Evolutionary conservation across 1,140 invertebrate species (phyloP), one percentile per base, ranked within the genome.

Genomic region (Anthonomus grandis): DNA sequence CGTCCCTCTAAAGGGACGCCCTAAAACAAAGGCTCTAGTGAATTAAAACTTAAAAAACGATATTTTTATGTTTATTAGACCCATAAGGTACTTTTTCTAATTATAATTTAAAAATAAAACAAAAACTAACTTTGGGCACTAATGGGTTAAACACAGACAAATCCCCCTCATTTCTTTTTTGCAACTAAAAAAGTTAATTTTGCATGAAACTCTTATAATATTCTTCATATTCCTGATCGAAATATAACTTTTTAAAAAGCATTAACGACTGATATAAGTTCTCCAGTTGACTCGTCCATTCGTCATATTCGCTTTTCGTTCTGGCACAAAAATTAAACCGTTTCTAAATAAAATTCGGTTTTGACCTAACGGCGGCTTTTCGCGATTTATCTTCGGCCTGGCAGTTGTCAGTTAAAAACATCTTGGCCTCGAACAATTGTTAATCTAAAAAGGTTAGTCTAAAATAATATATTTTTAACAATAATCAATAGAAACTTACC

Each of bases 341-440:
- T 23, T 24, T n/a, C 50, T 45, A 23, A 12, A 1, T 13, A 13
- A 48, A 49, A 10, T 57, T 45, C 9, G 36, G 45, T 18, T 42
- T 39, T 2, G 45, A 37, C 10, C 37, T 38, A 2, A 17, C 1
- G n/a, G 4, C 13, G 5, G n/a, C n/a, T n/a, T n/a, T n/a, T 21
- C 25, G 15, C 21, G 39, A n/a, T 10, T 4, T 38, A 21, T 23
- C n/a, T 1, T 18, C 5, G 60, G 46, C 5, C 52, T 49, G 6
- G 25, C 45, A 0, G 52, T 59, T 51, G 50, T 50, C 3, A 62
- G 19, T 8, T 55, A 34, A 23, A 62, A 62, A 10, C 17, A 34
- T 23, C 34, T 24, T 17, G 45, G 41, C 42, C 31, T 62, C 6
- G 55, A 15, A 23, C 53, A 57, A 37, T 57, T 46, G 0, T 46